A percentile compares a stretch with the other conserved stretches of the same genome.
Conservation (phyloP, 2,888 invertebrate genomes). For the Zygothrica quintamaculata region DNA sequence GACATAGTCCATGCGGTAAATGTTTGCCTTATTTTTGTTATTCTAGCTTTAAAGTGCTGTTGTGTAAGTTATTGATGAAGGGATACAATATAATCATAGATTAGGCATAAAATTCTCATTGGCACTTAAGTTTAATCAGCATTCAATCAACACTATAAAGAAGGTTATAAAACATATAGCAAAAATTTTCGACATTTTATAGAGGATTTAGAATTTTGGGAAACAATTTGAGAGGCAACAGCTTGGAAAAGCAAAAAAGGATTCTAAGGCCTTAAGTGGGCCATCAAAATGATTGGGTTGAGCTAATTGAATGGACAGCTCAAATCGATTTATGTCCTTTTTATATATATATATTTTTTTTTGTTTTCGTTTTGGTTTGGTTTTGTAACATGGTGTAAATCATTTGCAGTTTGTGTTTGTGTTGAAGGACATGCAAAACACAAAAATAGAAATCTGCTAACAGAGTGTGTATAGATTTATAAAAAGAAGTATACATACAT, state of each 20-base stretch:
- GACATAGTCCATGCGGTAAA: no score
- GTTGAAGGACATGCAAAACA: slow-evolving; percentile 66
- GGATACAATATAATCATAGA: slow-evolving; percentile 38
- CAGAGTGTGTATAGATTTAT: no score
- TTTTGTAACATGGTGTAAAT: slow-evolving; percentile 52
- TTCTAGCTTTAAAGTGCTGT: slow-evolving; percentile 12
- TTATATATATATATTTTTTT: slow-evolving; percentile 4
- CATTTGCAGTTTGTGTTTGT: slow-evolving; percentile 62
- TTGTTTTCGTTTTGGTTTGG: slow-evolving; percentile 1
- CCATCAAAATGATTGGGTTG: slow-evolving; percentile 43
- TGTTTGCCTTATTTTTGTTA: no score
- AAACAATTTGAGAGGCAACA: slow-evolving; percentile 48
- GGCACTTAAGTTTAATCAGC: slow-evolving; percentile 60
- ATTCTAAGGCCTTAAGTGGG: slow-evolving; percentile 39
- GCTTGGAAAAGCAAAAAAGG: slow-evolving; percentile 51
- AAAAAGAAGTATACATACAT: slow-evolving; percentile 15
- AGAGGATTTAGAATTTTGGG: slow-evolving; percentile 26
- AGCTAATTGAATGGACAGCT: slow-evolving; percentile 68
- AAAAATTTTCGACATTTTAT: slow-evolving; percentile 22
- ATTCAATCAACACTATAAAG: slow-evolving; percentile 55
- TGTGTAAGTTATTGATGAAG: slow-evolving; percentile 40
- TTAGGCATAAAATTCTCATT: slow-evolving; percentile 44
- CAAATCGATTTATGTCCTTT: slow-evolving; percentile 46
- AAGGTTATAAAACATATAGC: slow-evolving; percentile 22
- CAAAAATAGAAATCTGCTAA: slow-evolving; percentile 31